Conservation (phyloP, 1,140 invertebrate species). For the Calliopsis andreniformis region DNA sequence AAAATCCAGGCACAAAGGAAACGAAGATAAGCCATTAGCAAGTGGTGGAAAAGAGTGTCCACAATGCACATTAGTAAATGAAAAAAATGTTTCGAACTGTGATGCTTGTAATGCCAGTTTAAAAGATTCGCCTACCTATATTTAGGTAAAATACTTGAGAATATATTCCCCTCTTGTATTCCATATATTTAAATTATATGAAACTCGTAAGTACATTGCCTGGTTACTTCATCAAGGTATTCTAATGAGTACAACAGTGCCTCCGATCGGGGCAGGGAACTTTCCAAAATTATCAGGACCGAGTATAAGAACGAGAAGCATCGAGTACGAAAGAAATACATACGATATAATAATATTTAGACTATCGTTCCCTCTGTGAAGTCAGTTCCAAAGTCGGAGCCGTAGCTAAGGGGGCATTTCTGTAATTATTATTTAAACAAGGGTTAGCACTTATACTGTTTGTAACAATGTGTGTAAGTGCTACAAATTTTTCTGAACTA, state of each 20-base stretch:
- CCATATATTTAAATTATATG: background rate
- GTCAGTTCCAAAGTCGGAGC: too few relatives aligned
- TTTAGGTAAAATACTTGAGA: conserved; percentile 74
- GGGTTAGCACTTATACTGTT: conserved; percentile 11
- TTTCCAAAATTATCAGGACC: too few relatives aligned
- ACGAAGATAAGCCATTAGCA: conserved; percentile 85
- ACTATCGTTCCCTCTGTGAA: too few relatives aligned
- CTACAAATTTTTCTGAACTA: conserved; percentile 7
- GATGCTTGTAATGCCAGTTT: conserved; percentile 87
- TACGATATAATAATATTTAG: too few relatives aligned
- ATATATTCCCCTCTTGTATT: conserved; percentile 11
- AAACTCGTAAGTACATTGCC: conserved; percentile 29
- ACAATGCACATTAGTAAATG: conserved; percentile 90
- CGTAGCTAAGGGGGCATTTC: too few relatives aligned
- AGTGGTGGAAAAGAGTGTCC: conserved; percentile 90
- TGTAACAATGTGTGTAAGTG: background rate
- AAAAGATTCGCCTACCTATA: conserved; percentile 90
- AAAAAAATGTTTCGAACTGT: conserved; percentile 85
- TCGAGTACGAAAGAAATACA: too few relatives aligned
- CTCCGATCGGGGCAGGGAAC: too few relatives aligned
- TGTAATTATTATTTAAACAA: too few relatives aligned
- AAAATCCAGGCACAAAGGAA: conserved; percentile 84
- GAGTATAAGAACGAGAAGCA: too few relatives aligned
- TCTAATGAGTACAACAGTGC: too few relatives aligned
- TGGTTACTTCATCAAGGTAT: background rate